A percentile compares a stretch with the other conserved stretches of the same genome.
These are phyloP conservation scores for Mastigias papua DNA, from an alignment of 30 jellyfish, hydroid and myxozoan species.

Conservation along the genomic window DNA sequence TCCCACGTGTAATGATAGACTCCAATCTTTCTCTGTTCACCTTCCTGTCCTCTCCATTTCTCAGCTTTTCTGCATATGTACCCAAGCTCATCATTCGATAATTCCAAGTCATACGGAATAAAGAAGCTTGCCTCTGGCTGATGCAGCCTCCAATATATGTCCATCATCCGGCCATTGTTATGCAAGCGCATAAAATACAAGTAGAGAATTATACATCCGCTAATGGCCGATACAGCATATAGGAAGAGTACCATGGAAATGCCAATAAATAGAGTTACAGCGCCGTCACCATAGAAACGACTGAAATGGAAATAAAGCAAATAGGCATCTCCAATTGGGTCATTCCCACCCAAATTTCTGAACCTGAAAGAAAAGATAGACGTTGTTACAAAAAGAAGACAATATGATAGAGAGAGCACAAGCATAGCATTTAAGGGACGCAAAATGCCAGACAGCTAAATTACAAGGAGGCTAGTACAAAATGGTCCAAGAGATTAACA, in stretches of 20 bases:
- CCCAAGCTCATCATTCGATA: constrained; percentile 89
- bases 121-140: constrained; percentile 81
- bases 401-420: too few species aligned
- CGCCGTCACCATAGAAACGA: constrained; percentile 91
- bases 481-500: too few species aligned
- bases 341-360: constrained; percentile 76
- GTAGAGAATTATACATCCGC: constrained; percentile 75
- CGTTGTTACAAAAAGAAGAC: too few species aligned
- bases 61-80: constrained; percentile 93
- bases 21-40: constrained; percentile 90
- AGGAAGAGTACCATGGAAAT: constrained; percentile 82
- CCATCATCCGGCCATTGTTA: constrained; percentile 96
- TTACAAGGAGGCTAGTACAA: too few species aligned
- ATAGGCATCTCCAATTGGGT: constrained; percentile 97
- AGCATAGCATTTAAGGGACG: too few species aligned
- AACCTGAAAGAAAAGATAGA: constrained; percentile 37
- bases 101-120: constrained; percentile 87
- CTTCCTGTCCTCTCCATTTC: constrained; percentile 99
- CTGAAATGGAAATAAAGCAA: constrained; percentile 89
- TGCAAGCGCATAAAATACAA: constrained; percentile 93
- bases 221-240: constrained; percentile 79
- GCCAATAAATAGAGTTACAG: constrained; percentile 83
- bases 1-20: constrained; percentile 95
- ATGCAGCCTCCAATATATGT: constrained; percentile 95
- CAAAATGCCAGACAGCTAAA: too few species aligned